These are phyloP conservation scores for Aphaenogaster rudis DNA, from an alignment of 1,140 invertebrate species.

Conservation along the genomic window DNA sequence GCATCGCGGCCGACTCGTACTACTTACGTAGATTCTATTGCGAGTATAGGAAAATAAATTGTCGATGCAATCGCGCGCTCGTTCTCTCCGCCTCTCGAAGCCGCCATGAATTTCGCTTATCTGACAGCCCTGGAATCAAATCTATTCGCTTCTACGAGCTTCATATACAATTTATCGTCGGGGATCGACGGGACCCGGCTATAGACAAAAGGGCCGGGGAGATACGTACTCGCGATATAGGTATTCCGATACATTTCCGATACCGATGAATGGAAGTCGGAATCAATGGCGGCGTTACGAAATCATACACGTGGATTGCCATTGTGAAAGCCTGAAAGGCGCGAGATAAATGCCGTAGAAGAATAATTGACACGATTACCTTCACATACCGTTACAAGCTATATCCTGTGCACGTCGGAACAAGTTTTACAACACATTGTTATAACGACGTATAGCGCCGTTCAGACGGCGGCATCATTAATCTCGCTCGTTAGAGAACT, in stretches of 20 bases:
- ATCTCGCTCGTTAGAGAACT: conserved; percentile 49
- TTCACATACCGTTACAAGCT: conserved; percentile 20
- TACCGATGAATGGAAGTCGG: conserved; percentile 47
- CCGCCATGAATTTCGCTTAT: conserved; percentile 45
- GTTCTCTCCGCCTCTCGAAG: neutral
- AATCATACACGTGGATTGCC: conserved; percentile 49
- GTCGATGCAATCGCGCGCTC: conserved; percentile 29
- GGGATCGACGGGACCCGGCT: conserved; percentile 17
- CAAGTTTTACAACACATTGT: conserved; percentile 44
- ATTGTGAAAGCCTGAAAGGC: conserved; percentile 44
- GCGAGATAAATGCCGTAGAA: conserved; percentile 55
- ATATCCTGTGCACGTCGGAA: neutral
- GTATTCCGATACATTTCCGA: conserved; percentile 48
- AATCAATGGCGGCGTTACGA: conserved; percentile 58
- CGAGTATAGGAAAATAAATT: conserved; percentile 47
- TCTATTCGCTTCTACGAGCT: conserved; percentile 52
- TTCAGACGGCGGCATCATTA: conserved; percentile 1
- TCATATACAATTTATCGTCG: conserved; percentile 65
- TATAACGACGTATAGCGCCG: neutral
- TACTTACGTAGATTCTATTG: conserved; percentile 57
- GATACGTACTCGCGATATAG: neutral
- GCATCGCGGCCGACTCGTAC: conserved; percentile 38
- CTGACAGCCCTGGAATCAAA: conserved; percentile 31
- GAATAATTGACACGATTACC: conserved; percentile 61
- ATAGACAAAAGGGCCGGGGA: conserved; percentile 13